phyloP scores from a whole-genome alignment of 2,113 vertebrate genomes.

The Micromys minutus region DNA sequence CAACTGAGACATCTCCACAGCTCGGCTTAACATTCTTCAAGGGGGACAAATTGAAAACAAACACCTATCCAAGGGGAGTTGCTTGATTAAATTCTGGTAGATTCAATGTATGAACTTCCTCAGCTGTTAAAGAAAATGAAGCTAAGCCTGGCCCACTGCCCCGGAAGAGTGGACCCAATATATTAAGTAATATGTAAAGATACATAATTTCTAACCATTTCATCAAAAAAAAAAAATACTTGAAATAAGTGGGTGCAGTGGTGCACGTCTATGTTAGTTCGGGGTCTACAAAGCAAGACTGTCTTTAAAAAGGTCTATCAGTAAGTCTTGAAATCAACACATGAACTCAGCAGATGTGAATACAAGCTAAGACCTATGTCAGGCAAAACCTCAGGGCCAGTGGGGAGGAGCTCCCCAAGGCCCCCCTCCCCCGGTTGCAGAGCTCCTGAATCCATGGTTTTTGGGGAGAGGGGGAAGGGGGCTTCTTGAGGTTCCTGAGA shows the following conservation, averaged over 20 bases:
- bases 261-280: neutral
- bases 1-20: neutral
- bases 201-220: neutral
- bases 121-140: conserved; percentile 5
- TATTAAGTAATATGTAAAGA: neutral
- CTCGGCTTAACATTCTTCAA: neutral
- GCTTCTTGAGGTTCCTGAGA: neutral
- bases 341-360: neutral
- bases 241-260: neutral
- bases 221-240: neutral
- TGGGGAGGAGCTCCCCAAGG: neutral
- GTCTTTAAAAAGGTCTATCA: neutral
- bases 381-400: neutral
- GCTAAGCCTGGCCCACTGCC: neutral
- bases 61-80: neutral
- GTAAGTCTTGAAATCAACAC: neutral
- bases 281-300: neutral
- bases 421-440: too few relatives aligned
- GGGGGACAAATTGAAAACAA: conserved; percentile 2
- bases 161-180: neutral
- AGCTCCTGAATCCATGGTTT: neutral
- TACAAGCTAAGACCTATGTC: neutral
- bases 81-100: neutral
- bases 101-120: neutral
- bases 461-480: neutral